Conservation (phyloP, 2,113 vertebrate species). For the Cheirogaleus medius region DNA sequence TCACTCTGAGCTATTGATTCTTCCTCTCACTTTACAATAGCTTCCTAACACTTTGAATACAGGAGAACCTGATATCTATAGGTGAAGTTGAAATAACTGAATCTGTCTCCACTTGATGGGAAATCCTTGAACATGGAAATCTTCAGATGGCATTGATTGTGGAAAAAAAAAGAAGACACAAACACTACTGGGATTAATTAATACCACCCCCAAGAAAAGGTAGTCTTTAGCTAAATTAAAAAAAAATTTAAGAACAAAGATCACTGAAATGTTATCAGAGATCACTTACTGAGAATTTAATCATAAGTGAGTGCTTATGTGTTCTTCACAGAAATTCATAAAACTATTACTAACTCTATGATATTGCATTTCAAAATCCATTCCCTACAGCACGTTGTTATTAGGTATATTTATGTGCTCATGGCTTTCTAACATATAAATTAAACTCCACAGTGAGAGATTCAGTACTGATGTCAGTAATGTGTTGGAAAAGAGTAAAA, state of each 20-base stretch:
- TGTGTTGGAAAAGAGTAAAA: not conserved
- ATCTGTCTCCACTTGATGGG: not conserved
- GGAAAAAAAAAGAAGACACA: not conserved
- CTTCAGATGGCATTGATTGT: not conserved
- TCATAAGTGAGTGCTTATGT: not conserved
- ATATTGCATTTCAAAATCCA: not conserved
- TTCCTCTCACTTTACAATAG: not conserved
- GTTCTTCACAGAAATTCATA: not conserved
- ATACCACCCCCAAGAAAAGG: not conserved
- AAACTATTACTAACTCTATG: not conserved
- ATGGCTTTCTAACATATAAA: not conserved
- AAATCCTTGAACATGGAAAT: not conserved
- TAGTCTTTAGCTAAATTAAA: not conserved
- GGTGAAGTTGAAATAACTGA: not conserved
- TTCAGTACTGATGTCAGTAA: not conserved
- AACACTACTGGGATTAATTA: not conserved
- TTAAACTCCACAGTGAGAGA: not conserved
- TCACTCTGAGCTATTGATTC: not conserved
- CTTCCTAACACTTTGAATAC: not conserved
- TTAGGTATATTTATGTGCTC: not conserved
- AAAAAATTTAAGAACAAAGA: constrained; percentile 12
- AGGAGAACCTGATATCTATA: not conserved
- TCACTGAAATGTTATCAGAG: not conserved
- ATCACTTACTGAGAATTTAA: not conserved
- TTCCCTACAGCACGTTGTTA: not conserved